These are phyloP conservation scores for Galagoides demidoff DNA, from an alignment of 2,797 vertebrate genomes.

Conservation along the genomic window DNA sequence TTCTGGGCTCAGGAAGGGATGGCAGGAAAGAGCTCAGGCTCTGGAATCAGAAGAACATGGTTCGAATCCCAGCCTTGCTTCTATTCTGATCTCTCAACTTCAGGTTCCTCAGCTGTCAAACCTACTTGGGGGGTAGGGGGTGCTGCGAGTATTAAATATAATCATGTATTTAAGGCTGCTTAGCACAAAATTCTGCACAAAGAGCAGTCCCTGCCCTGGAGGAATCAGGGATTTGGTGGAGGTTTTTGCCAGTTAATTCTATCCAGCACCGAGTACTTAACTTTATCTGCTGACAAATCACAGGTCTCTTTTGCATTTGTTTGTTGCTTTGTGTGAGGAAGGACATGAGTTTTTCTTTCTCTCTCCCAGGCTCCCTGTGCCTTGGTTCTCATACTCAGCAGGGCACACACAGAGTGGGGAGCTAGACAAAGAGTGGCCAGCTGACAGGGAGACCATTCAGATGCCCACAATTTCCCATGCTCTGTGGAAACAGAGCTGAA, in stretches of 20 bases:
- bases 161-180: not conserved
- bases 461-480: not conserved
- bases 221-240: not conserved
- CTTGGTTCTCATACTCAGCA: not conserved
- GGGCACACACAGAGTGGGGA: not conserved
- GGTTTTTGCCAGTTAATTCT: constrained; percentile 4
- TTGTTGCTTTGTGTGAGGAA: not conserved
- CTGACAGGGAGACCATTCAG: not conserved
- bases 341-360: not conserved
- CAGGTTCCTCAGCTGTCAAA: not conserved
- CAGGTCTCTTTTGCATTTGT: not conserved
- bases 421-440: not conserved
- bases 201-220: not conserved
- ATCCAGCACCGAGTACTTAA: not conserved
- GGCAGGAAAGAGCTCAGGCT: not conserved
- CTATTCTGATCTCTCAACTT: not conserved
- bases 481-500: not conserved
- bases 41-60: not conserved
- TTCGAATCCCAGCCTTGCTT: constrained; percentile 1
- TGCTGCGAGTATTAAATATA: constrained; percentile 6
- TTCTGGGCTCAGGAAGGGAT: not conserved
- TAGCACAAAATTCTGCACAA: constrained; percentile 40
- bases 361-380: not conserved
- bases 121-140: not conserved
- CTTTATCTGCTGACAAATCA: not conserved